A percentile compares a stretch with the other conserved stretches of the same genome.
These are phyloP conservation scores for Aplodontia rufa DNA, from an alignment of 2,113 vertebrate genomes.

Conservation along the genomic window DNA sequence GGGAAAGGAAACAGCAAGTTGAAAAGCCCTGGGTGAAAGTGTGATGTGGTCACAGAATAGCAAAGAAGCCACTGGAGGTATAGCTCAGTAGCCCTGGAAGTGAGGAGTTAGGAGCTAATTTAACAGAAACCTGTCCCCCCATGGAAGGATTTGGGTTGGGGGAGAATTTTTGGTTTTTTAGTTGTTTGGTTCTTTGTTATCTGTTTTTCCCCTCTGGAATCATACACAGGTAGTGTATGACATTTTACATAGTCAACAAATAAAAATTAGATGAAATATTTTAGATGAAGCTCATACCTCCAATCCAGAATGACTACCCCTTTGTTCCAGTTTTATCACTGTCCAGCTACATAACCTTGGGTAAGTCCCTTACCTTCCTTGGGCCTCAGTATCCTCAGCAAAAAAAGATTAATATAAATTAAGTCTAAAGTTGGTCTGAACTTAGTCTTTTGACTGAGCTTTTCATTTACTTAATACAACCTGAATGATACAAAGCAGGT, in stretches of 20 bases:
- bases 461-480: conserved; percentile 2
- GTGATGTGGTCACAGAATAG: not conserved
- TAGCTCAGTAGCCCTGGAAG: not conserved
- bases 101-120: not conserved
- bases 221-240: not conserved
- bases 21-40: not conserved
- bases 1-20: not conserved
- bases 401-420: conserved; percentile 42
- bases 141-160: not conserved
- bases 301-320: not conserved
- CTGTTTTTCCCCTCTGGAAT: not conserved
- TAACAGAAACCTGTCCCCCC: not conserved
- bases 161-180: not conserved
- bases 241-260: not conserved
- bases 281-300: not conserved
- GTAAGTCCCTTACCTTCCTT: not conserved
- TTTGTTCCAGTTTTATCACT: not conserved
- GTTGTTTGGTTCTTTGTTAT: not conserved
- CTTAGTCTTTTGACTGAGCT: not conserved
- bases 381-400: not conserved
- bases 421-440: not conserved
- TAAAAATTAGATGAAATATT: not conserved
- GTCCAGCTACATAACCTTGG: not conserved
- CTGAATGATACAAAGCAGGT: not conserved
- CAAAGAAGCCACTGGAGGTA: not conserved